Conservation (phyloP, 2,113 vertebrate species). For the Perognathus longimembris region DNA sequence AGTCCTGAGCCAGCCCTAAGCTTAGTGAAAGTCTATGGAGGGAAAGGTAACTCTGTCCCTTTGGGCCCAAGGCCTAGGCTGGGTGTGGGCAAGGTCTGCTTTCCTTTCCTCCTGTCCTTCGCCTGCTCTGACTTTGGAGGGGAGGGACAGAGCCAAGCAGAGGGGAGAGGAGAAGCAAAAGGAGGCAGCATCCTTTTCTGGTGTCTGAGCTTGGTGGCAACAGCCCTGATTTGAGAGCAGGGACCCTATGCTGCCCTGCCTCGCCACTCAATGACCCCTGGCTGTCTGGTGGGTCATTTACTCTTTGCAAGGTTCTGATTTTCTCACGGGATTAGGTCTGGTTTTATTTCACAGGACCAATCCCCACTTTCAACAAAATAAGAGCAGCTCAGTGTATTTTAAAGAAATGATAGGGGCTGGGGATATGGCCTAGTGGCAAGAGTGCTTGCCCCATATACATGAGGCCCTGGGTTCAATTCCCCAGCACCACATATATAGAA, state of each 20-base stretch:
- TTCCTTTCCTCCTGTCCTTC: neutral
- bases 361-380: slow-evolving; percentile 7
- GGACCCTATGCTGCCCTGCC: neutral
- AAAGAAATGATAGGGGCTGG: too few species aligned
- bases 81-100: neutral
- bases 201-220: neutral
- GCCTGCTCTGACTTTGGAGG: neutral
- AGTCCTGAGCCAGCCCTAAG: neutral
- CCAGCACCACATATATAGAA: too few species aligned
- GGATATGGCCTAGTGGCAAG: too few species aligned
- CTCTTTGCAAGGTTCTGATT: neutral
- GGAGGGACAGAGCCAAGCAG: neutral
- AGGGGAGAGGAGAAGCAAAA: neutral
- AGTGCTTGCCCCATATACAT: too few species aligned
- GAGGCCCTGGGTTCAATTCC: too few species aligned
- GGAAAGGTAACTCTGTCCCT: neutral
- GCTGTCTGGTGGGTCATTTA: neutral
- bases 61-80: neutral
- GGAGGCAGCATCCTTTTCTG: neutral
- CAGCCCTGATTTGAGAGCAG: rapidly evolving
- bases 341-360: slow-evolving; percentile 26
- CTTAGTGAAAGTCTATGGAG: neutral
- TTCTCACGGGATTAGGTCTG: neutral
- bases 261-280: neutral
- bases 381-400: neutral